phyloP scores from a whole-genome alignment of 2,888 invertebrate genomes.

The Quadroppia sp. region DNA sequence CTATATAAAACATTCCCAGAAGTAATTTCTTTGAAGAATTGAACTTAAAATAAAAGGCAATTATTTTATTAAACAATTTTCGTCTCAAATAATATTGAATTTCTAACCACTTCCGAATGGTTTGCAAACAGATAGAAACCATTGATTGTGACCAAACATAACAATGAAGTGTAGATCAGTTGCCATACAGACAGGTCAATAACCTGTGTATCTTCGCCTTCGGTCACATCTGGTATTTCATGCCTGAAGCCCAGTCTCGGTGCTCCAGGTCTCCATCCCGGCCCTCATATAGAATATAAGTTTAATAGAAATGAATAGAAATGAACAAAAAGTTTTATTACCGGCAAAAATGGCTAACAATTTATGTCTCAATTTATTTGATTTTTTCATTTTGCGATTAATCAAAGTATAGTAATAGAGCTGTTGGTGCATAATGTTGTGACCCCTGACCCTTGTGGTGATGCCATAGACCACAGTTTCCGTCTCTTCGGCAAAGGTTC shows the following conservation, averaged over 20 bases:
- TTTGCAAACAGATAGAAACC: conserved; percentile 30
- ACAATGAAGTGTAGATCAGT: conserved; percentile 4
- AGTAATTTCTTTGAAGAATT: conserved; percentile 8
- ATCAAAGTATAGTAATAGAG: conserved; percentile 69
- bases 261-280: conserved; percentile 79
- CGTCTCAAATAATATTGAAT: not conserved
- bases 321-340: not conserved
- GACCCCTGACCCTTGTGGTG: conserved; percentile 72
- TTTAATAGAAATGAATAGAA: not conserved
- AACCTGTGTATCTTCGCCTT: not conserved
- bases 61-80: not conserved
- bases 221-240: conserved; percentile 59
- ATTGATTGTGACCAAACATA: not conserved
- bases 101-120: conserved; percentile 30
- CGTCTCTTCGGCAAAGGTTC: conserved; percentile 71
- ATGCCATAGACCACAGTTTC: conserved; percentile 78
- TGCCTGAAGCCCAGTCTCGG: conserved; percentile 68
- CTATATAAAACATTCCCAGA: conserved; percentile 8
- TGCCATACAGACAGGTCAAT: conserved; percentile 15
- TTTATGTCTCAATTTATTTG: conserved; percentile 59
- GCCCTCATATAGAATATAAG: conserved; percentile 51
- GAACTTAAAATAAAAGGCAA: not conserved
- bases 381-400: conserved; percentile 59
- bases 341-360: conserved; percentile 62
- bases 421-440: conserved; percentile 67